These are phyloP conservation scores for Anhinga anhinga DNA, from an alignment of 2,113 vertebrate species.

Conservation along the genomic window DNA sequence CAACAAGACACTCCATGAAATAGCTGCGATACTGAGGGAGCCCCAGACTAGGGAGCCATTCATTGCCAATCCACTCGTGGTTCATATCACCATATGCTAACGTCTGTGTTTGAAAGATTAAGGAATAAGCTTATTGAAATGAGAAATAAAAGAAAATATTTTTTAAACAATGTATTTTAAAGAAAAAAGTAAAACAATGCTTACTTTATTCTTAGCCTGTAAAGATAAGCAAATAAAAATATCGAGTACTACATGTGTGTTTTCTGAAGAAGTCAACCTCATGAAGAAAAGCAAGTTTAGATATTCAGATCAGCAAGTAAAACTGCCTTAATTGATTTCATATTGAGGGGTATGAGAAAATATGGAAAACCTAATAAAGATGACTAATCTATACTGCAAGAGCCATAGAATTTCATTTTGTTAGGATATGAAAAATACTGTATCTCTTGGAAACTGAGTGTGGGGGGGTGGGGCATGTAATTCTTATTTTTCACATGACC, in stretches of 20 bases:
- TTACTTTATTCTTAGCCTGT: neutral
- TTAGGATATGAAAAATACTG: neutral
- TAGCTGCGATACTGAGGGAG: constrained; percentile 96
- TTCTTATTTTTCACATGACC: neutral
- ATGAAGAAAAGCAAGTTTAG: neutral
- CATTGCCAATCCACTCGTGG: constrained; percentile 98
- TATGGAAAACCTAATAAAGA: neutral
- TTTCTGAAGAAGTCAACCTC: neutral
- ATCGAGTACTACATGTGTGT: neutral
- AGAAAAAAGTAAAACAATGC: neutral
- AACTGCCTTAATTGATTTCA: neutral
- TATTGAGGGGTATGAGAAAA: neutral
- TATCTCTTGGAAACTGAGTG: neutral
- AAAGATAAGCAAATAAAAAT: neutral
- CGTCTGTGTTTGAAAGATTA: constrained; percentile 74
- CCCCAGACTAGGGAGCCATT: constrained; percentile 95
- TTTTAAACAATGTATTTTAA: neutral
- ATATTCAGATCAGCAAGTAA: neutral
- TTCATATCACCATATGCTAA: constrained; percentile 98
- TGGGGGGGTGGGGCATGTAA: accelerated
- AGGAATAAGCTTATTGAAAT: neutral
- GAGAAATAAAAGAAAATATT: neutral
- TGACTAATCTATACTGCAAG: neutral
- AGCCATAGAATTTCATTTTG: neutral
- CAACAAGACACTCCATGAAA: constrained; percentile 99